Evolutionary conservation across 1,140 invertebrate species (phyloP), one percentile per base, ranked within the genome.

Genomic region (Brachionus calyciflorus): DNA sequence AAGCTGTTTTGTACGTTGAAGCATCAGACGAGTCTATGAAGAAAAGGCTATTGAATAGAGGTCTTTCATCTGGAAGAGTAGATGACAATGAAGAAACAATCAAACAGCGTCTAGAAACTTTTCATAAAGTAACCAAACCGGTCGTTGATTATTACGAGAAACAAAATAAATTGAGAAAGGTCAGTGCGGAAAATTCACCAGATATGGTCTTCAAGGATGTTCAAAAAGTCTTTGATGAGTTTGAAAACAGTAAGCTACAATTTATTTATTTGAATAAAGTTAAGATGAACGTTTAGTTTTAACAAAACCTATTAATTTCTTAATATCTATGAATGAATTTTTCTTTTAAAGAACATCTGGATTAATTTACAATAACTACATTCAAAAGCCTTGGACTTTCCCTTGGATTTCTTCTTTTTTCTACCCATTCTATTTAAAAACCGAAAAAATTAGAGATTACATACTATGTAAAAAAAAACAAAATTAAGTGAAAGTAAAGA

Each of bases 71-170:
- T n/a, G 91, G 93, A 19, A 89, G 96, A 14, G 92, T 91, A 3
- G 96, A 99, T 81, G 96, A 99, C 82, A 99, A 99, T 81, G 92
- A 92, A 82, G 93, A 93, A 80, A 98, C 96, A 0, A 98, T 99
- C 80, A 92, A 92, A 80, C 92, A 95, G 70, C 88, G 96, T 33
- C 88, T 99, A 49, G 87, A 91, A 53, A 98, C 96, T 65, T 99
- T 99, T 85, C 90, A 93, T 79, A 88, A 89, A 12, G 91, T 94
- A 83, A 97, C 94, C 78, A 89, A 91, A 78, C 90, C 92, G 78
- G 94, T 99, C 26, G 88, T 99, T 14, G 87, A 91, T n/a, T 89
- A 92, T 80, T 99, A 96, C 82, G 87, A 89, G 6, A 84, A 88
- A 2, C 93, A 94, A 85, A 88, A 91, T 44, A 76, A 76, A 41